Base-by-base conservation (phyloP, 1,140 invertebrate species). In the Akabosia matsudoensis region DNA sequence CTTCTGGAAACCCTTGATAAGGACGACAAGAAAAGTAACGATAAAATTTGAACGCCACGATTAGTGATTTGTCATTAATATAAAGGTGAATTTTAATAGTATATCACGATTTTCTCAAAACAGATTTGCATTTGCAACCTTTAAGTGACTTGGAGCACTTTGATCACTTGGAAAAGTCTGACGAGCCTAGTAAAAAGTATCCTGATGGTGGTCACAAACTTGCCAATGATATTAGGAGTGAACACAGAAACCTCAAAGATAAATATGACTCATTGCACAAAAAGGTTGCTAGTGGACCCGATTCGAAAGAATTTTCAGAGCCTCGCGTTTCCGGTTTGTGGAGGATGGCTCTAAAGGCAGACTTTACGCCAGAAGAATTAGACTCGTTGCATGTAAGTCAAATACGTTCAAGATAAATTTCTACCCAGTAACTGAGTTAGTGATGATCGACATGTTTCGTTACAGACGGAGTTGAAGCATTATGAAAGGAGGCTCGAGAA, bases 281-380 rank as follows among this genome's bases (percentile, higher is more conserved):
- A 70, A 84, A 92, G 56, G 88, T 92, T 22, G 88, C 90, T 14
- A 89, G 88, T 85, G 91, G 91, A 24, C 91, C 92, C 0, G 89
- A 90, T 75, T 92, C 91, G 79, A 90, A 89, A 83, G 93, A 96
- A 80, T 97, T 97, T 84, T 88, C 93, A 24, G 94, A 97, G 82
- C 92, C 92, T 0, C 93, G 94, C 86, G 94, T 97, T 1, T 91
- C 94, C 84, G 90, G 90, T 3, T 85, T 97, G 33, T 97, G 95
- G 95, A 89, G 89, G 80, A 85, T 93, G 61, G 95, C 94, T 0
- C 82, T 91, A 16, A 88, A 91, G 77, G 89, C 90, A 31, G 91
- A 94, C 84, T 97, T 97, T 84, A 90, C 90, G 52, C 84, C 88
- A 3, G 88, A 92, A 79, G 94, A 97, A 87, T 84, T 97, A 10